Percentiles rank a stretch among this genome's conserved stretches.
Conservation (phyloP, 53 echinoderm and acorn worm species). For the Patiria pectinifera region DNA sequence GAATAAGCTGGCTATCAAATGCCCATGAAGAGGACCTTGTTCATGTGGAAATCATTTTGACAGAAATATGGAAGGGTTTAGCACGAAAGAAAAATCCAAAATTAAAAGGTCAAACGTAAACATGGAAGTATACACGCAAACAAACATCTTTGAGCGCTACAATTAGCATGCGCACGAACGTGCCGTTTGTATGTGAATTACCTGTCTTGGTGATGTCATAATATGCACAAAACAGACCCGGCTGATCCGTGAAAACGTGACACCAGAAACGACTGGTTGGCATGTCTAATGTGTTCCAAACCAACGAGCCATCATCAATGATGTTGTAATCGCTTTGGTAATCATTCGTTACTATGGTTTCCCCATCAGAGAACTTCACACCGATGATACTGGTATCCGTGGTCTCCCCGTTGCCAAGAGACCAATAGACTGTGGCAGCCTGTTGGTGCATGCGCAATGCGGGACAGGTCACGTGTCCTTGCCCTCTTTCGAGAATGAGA, state of each 20-base stretch:
- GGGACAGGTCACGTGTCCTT: background rate
- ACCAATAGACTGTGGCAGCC: background rate
- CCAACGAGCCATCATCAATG: background rate
- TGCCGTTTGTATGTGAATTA: background rate
- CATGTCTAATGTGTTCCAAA: background rate
- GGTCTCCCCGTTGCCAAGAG: background rate
- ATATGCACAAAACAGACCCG: background rate
- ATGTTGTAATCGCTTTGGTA: background rate
- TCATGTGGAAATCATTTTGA: no score
- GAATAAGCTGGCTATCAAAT: no score
- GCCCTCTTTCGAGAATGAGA: background rate
- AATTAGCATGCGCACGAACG: no score
- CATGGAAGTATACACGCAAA: no score
- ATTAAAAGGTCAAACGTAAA: no score
- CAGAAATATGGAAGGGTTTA: no score
- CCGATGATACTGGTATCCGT: no score
- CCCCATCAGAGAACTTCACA: no score
- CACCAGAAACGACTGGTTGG: background rate
- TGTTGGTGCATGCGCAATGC: background rate
- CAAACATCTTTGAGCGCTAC: no score
- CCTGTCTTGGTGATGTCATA: background rate
- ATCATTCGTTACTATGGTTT: no score
- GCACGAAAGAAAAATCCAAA: no score
- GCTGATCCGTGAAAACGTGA: background rate
- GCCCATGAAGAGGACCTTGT: no score